Base-by-base conservation (phyloP, 2,113 vertebrate genomes). In the Cyanistes caeruleus region DNA sequence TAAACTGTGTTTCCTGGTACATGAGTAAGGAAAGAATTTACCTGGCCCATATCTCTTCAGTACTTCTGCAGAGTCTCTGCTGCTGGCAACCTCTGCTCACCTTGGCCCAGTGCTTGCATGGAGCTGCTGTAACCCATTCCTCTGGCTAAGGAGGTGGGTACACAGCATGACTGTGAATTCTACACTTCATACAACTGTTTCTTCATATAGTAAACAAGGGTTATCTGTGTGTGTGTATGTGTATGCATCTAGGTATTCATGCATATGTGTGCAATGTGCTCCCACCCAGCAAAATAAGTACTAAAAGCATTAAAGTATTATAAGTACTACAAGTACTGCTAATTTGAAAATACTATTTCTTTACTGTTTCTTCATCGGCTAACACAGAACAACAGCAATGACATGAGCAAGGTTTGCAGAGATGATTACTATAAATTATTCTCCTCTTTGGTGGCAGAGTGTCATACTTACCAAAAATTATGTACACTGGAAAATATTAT, bases 261-360 rank as follows among this genome's bases (percentile, higher is more conserved):
- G 27, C 8, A 5, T 28, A 4, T 3, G 11, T 53, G 12, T 77
- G 10, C 21, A 21, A 5, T 15, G 28, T 0, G 2, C 7, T 86
- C 11, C 23, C 9, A 2, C 10, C 35, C 70, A 85, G 67, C 53
- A 73, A 62, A 30, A 12, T 3, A 55, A 19, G 25, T 44, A 30
- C 39, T 39, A 15, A 35, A 39, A 39, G 39, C 12, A 39, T 39
- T 39, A 39, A 39, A 39, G 39, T 39, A 39, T 39, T 39, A 39
- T 11, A 39, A 39, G 39, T 39, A 39, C 39, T 39, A 39, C 11
- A 39, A 39, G 39, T 39, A 39, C 39, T 39, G 46, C 55, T 74
- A 37, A 69, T 58, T 43, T 46, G 31, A 53, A 80, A 65, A 7
- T 25, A 17, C 33, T 70, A 9, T 33, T 46, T 21, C 48, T 92